These are phyloP conservation scores for Metalampra italica DNA, from an alignment of 2,888 invertebrate species.

Conservation along the genomic window DNA sequence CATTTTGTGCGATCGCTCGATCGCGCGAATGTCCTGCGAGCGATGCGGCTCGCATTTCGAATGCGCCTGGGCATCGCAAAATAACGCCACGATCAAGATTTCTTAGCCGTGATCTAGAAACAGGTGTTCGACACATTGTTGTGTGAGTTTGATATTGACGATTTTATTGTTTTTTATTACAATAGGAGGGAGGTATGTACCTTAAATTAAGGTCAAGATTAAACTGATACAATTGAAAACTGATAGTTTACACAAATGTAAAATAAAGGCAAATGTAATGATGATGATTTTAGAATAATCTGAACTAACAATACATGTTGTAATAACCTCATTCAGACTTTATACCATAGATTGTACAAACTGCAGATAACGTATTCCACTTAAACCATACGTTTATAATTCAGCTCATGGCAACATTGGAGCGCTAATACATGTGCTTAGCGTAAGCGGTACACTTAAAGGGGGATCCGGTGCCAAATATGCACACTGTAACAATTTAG, in stretches of 20 bases:
- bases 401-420: conserved; percentile 47
- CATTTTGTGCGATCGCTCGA: conserved; percentile 27
- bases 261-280: too few relatives aligned
- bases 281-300: too few relatives aligned
- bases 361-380: conserved; percentile 31
- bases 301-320: background rate
- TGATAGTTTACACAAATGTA: too few relatives aligned
- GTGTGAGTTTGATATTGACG: conserved; percentile 10
- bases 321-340: background rate
- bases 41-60: conserved; percentile 56
- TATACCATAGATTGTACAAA: conserved; percentile 17
- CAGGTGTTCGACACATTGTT: conserved; percentile 49
- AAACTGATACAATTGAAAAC: background rate
- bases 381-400: conserved; percentile 30
- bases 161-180: too few relatives aligned
- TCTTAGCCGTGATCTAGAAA: conserved; percentile 66
- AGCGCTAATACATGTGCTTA: conserved; percentile 66
- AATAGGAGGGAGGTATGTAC: background rate
- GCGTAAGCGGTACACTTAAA: conserved; percentile 70
- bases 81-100: conserved; percentile 51
- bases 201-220: background rate
- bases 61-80: conserved; percentile 33
- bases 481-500: conserved; percentile 61
- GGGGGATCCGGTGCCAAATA: conserved; percentile 68
- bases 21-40: conserved; percentile 53